Conservation (phyloP, 2,113 vertebrate species). For the Fregetta grallaria region DNA sequence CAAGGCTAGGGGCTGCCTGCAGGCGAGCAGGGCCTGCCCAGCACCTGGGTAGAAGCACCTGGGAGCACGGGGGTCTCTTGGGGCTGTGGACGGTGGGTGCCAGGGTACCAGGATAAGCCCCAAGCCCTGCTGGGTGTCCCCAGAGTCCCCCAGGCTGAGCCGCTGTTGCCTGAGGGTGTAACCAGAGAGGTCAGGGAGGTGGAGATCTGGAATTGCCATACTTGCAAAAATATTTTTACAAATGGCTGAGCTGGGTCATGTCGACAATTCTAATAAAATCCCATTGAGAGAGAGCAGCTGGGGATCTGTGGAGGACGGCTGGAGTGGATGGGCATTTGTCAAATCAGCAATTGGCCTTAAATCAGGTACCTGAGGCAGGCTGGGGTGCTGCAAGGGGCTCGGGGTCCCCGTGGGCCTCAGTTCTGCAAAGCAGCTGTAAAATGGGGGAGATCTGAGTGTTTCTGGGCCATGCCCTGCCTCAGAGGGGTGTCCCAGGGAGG, state of each 20-base stretch:
- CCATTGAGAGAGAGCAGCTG: not conserved
- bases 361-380: not conserved
- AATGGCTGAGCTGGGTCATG: not conserved
- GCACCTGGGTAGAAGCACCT: not conserved
- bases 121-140: not conserved
- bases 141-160: not conserved
- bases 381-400: not conserved
- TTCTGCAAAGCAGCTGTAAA: not conserved
- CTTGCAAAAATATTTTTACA: not conserved
- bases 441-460: not conserved
- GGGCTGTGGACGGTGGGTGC: not conserved
- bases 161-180: not conserved
- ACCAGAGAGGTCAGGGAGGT: not conserved
- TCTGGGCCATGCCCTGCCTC: not conserved
- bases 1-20: not conserved
- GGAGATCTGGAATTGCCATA: not conserved
- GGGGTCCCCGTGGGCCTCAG: accelerated
- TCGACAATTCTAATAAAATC: not conserved
- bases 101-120: not conserved
- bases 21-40: not conserved
- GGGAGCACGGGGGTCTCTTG: not conserved
- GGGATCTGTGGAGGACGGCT: not conserved
- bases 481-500: not conserved
- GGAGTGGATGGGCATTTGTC: not conserved
- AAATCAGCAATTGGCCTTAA: accelerated